Evolutionary conservation across 2,888 invertebrate genomes (phyloP).

Genomic region (Nesidiocoris tenuis): DNA sequence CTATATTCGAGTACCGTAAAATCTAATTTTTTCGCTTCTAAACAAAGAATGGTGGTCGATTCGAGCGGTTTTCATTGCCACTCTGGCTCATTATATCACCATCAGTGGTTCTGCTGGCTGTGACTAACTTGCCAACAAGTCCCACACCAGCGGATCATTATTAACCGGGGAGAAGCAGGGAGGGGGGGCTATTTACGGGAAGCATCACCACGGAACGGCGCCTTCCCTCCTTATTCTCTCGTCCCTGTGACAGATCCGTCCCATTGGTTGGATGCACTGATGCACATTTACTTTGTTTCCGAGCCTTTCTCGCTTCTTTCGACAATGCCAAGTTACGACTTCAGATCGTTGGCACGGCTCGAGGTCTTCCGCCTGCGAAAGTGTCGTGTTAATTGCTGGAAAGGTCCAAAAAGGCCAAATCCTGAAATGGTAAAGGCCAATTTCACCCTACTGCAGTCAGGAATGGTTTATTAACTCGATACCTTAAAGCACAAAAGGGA

Average conservation of each 20-base stretch:
- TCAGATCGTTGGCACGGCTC: too few species aligned
- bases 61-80: background rate
- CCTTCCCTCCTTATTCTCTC: background rate
- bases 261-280: conserved; percentile 26
- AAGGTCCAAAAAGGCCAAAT: too few species aligned
- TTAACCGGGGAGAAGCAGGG: background rate
- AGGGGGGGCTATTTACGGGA: background rate
- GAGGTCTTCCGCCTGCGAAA: too few species aligned
- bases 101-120: background rate
- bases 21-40: background rate
- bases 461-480: too few species aligned
- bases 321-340: too few species aligned
- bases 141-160: background rate
- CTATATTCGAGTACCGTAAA: too few species aligned
- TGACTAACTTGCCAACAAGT: background rate
- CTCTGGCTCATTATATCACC: background rate
- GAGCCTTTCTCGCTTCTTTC: background rate
- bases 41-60: background rate
- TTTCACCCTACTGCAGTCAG: too few species aligned
- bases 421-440: too few species aligned
- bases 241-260: conserved; percentile 10
- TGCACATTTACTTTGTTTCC: conserved; percentile 7
- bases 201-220: conserved; percentile 13
- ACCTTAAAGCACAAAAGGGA: too few species aligned
- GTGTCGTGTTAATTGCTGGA: too few species aligned